phyloP scores from a whole-genome alignment of 2,113 vertebrate species.

The Mola mola region DNA sequence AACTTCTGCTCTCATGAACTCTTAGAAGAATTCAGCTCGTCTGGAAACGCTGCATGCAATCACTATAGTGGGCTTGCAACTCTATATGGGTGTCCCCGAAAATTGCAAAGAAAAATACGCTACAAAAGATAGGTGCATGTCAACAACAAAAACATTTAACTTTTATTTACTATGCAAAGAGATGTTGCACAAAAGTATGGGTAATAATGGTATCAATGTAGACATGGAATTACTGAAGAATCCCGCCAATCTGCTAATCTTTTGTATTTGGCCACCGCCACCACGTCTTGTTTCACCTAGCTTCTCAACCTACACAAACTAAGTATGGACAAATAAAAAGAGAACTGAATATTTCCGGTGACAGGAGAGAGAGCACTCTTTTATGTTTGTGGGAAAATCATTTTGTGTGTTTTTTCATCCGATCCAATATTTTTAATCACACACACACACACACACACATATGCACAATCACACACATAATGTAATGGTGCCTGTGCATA shows the following conservation, averaged over 20 bases:
- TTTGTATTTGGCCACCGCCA: conserved; percentile 76
- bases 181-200: conserved; percentile 90
- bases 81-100: conserved; percentile 78
- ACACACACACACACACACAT: conserved; percentile 27
- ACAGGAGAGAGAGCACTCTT: conserved; percentile 61
- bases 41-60: conserved; percentile 88
- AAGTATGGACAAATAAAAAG: conserved; percentile 37
- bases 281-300: conserved; percentile 67
- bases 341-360: conserved; percentile 40
- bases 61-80: conserved; percentile 84
- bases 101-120: conserved; percentile 82
- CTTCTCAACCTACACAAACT: conserved; percentile 64
- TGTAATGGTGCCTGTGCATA: conserved; percentile 70
- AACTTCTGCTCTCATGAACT: conserved; percentile 73
- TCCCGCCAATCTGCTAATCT: conserved; percentile 62
- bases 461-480: conserved; percentile 39
- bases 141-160: conserved; percentile 82
- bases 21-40: conserved; percentile 80
- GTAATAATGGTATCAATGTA: conserved; percentile 71
- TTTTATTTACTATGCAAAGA: conserved; percentile 99
- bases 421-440: conserved; percentile 70
- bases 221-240: conserved; percentile 65
- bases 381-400: conserved; percentile 64
- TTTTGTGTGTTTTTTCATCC: conserved; percentile 71
- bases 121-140: conserved; percentile 93